These are phyloP conservation scores for Cryptocephalus primarius DNA, from an alignment of 2,888 invertebrate species.

Conservation along the genomic window DNA sequence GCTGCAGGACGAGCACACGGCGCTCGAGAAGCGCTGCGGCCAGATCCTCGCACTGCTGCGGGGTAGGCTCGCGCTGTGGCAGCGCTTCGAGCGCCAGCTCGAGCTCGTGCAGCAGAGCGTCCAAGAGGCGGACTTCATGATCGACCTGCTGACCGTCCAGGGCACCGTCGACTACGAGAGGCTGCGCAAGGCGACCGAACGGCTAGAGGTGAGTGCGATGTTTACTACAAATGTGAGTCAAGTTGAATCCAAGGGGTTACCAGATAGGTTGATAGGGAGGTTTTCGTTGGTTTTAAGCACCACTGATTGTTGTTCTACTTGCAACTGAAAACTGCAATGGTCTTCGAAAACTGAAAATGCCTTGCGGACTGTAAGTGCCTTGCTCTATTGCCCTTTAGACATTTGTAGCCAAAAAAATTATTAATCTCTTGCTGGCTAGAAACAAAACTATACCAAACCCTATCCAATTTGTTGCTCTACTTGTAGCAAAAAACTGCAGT, in stretches of 20 bases:
- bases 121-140: conserved; percentile 79
- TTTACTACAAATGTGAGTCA: neutral
- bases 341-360: too few relatives aligned
- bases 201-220: conserved; percentile 59
- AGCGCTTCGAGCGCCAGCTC: conserved; percentile 64
- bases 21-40: conserved; percentile 59
- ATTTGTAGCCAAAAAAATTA: too few relatives aligned
- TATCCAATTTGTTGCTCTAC: too few relatives aligned
- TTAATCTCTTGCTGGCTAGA: too few relatives aligned
- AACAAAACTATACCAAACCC: too few relatives aligned
- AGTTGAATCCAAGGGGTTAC: neutral
- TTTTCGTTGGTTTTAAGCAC: too few relatives aligned
- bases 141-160: conserved; percentile 72
- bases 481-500: too few relatives aligned
- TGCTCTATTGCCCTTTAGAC: too few relatives aligned
- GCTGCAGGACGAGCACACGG: conserved; percentile 62
- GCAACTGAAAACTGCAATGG: too few relatives aligned
- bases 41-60: conserved; percentile 55
- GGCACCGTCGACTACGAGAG: conserved; percentile 78
- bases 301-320: too few relatives aligned
- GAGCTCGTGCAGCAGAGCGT: conserved; percentile 73
- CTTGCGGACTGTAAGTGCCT: too few relatives aligned
- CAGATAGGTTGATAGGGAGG: too few relatives aligned
- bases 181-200: conserved; percentile 69
- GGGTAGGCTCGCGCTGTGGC: conserved; percentile 60